Percentiles rank a stretch among this genome's conserved stretches.
phyloP scores from a whole-genome alignment of 2,888 invertebrate genomes.

The Corythucha ciliata region DNA sequence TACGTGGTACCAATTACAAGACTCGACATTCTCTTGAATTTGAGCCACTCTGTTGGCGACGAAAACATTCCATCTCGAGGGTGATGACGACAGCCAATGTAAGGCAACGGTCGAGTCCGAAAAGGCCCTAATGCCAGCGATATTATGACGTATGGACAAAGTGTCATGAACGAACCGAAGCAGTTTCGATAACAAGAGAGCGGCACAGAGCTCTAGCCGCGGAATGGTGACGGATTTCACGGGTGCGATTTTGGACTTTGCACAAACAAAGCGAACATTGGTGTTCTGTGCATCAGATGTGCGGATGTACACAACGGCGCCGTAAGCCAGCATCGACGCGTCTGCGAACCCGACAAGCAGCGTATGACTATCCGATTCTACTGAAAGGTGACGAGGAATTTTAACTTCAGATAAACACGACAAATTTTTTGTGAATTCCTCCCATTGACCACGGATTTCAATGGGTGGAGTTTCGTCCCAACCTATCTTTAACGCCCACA shows the following conservation, averaged over 20 bases:
- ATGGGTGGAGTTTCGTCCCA: background rate
- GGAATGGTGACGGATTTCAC: background rate
- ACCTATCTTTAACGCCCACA: background rate
- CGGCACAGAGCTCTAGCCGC: no score
- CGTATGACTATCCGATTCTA: background rate
- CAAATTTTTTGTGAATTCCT: background rate
- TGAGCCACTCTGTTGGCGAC: background rate
- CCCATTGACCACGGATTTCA: background rate
- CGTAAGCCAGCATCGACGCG: slow-evolving; percentile 4
- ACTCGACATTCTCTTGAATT: background rate
- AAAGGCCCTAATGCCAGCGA: background rate
- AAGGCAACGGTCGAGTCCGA: background rate
- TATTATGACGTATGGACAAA: no score
- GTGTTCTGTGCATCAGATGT: no score
- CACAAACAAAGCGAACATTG: background rate
- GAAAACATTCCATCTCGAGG: slow-evolving; percentile 2
- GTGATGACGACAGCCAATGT: background rate
- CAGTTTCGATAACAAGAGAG: no score
- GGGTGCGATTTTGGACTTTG: background rate
- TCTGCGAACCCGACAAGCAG: slow-evolving; percentile 2
- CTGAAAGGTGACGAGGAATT: background rate
- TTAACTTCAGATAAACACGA: background rate
- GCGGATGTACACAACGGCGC: slow-evolving; percentile 5
- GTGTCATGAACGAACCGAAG: no score
- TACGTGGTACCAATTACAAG: background rate